Evolutionary conservation across 2,888 invertebrate species (phyloP), one percentile per base, ranked within the genome.

Genomic region (Aradus depressus): DNA sequence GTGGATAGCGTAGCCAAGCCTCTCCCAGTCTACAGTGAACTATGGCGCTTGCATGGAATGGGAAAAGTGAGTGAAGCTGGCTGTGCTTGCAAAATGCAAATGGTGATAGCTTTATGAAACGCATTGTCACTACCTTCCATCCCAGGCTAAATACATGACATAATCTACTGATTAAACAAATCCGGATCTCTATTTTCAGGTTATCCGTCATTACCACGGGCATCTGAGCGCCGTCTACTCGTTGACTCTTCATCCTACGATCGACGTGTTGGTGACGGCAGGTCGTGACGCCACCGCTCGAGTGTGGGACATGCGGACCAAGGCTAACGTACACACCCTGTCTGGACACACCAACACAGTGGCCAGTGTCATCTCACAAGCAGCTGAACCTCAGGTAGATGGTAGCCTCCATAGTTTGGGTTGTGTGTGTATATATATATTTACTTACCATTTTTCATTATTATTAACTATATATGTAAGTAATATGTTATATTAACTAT

Each of bases 251-350:
- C 98, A 99, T 74, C 95, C 96, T 5, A 86, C 84, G 3, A 84
- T 98, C 57, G 97, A 99, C 72, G 84, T 99, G 44, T 72, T 98
- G 48, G 80, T 93, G 44, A 86, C 93, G 2, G 91, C 91, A 12
- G 96, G 97, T 0, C 75, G 98, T 49, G 98, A 98, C 72, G 88
- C 90, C 0, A 95, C 93, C 0, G 96, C 92, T 1, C 75, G 98
- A 57, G 88, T 97, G 45, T 98, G 98, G 98, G 97, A 98, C 70
- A 91, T 97, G 88, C 73, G 98, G 51, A 96, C 93, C 3, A 99
- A 98, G 72, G 96, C 96, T 2, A 96, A 96, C 70, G 88, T 99
- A 49, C 95, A 97, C 69, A 95, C 95, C 3, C 74, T 98, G 21
- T 75, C 84, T 0, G 97, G 97, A 0, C 98, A 99, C 69, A 91